These are phyloP conservation scores for Neocrepidodera transversa DNA, from an alignment of 2,888 invertebrate species.

Conservation along the genomic window DNA sequence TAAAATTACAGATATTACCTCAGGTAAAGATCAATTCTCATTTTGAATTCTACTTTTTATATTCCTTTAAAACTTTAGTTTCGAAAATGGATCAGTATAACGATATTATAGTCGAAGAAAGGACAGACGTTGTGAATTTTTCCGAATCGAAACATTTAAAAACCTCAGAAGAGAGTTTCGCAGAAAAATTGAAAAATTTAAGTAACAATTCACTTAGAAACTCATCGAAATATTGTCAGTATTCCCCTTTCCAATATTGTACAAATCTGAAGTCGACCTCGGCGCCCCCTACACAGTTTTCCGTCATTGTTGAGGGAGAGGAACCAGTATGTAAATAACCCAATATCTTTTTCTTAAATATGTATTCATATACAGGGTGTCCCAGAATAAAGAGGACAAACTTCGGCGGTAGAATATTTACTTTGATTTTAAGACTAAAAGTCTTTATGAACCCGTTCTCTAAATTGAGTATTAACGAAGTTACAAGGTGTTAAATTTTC, in stretches of 20 bases:
- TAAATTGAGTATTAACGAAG: too few species aligned
- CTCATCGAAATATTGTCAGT: conserved; percentile 45
- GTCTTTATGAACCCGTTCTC: too few species aligned
- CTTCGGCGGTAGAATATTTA: too few species aligned
- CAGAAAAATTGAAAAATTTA: conserved; percentile 35
- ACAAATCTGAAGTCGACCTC: conserved; percentile 43
- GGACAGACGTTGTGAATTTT: conserved; percentile 44
- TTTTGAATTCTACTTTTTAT: too few species aligned
- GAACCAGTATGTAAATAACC: conserved; percentile 46
- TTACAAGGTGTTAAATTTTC: too few species aligned
- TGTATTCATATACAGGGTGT: too few species aligned
- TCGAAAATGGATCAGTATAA: conserved; percentile 41
- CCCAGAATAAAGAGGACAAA: too few species aligned
- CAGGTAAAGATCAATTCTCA: too few species aligned
- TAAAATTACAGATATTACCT: conserved; percentile 51
- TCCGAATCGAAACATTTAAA: conserved; percentile 30
- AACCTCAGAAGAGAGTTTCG: conserved; percentile 41
- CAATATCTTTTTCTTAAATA: too few species aligned
- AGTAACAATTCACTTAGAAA: conserved; percentile 39
- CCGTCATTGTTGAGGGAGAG: conserved; percentile 54
- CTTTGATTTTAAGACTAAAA: too few species aligned
- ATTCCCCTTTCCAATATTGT: conserved; percentile 40
- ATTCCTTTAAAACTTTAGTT: conserved; percentile 28
- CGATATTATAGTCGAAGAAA: conserved; percentile 45
- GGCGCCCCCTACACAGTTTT: conserved; percentile 48